Evolutionary conservation across 2,888 invertebrate species (phyloP).

Genomic region (Pyrrhia umbra): DNA sequence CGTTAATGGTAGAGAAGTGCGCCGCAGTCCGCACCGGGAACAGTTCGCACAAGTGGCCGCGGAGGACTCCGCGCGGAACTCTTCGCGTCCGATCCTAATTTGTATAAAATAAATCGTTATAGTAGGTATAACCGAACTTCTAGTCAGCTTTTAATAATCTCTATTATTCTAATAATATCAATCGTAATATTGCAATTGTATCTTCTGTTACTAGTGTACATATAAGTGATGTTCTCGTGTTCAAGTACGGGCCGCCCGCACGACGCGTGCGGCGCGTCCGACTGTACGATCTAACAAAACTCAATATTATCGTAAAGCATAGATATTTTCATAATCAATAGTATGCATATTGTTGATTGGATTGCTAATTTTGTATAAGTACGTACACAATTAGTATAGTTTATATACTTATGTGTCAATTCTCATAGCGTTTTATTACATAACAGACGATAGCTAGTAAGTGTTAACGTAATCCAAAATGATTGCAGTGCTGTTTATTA

Average conservation of each 20-base stretch:
- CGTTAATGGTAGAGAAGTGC: conserved; percentile 69
- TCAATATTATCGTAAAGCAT: conserved; percentile 81
- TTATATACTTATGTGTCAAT: conserved; percentile 91
- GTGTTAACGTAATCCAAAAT: conserved; percentile 87
- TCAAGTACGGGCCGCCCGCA: conserved; percentile 68
- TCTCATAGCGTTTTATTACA: conserved; percentile 90
- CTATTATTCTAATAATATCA: conserved; percentile 84
- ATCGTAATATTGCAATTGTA: conserved; percentile 81
- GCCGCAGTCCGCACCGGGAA: conserved; percentile 45
- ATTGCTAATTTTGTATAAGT: conserved; percentile 90
- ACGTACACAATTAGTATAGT: conserved; percentile 91
- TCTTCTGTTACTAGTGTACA: conserved; percentile 82
- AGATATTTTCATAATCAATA: conserved; percentile 89
- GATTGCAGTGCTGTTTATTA: conserved; percentile 81
- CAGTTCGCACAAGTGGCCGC: conserved; percentile 61
- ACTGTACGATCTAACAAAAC: conserved; percentile 73
- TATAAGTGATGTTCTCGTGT: conserved; percentile 81
- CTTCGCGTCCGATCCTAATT: conserved; percentile 60
- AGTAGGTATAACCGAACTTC: conserved; percentile 86
- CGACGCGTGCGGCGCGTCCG: conserved; percentile 60
- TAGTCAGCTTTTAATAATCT: conserved; percentile 89
- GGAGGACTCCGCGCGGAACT: conserved; percentile 54
- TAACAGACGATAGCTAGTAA: conserved; percentile 89
- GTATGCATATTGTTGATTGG: conserved; percentile 88
- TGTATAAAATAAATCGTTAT: conserved; percentile 82